Conservation (phyloP, 2,113 vertebrate species). For the Corynorhinus townsendii region DNA sequence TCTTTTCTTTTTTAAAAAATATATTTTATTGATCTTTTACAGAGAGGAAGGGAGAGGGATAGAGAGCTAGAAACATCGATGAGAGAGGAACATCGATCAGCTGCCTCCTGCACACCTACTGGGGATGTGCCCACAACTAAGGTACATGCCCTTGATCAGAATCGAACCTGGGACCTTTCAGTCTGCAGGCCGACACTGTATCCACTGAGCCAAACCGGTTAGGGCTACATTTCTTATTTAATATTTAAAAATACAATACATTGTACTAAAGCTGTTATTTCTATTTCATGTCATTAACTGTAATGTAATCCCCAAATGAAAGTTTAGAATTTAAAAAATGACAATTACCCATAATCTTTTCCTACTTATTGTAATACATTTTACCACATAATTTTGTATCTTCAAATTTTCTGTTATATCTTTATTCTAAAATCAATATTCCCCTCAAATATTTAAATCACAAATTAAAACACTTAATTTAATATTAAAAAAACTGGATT, state of each 20-base stretch:
- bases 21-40: too few species aligned
- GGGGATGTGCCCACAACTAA: too few species aligned
- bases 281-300: background rate
- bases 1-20: background rate
- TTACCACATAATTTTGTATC: background rate
- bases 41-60: too few species aligned
- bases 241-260: background rate
- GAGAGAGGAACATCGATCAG: too few species aligned
- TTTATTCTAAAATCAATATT: slow-evolving; percentile 4
- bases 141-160: too few species aligned
- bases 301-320: background rate
- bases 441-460: slow-evolving; percentile 10
- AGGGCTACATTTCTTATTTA: background rate
- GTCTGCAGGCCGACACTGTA: too few species aligned
- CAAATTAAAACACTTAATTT: background rate
- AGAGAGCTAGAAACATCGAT: too few species aligned
- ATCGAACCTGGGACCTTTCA: too few species aligned
- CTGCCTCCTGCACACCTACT: too few species aligned
- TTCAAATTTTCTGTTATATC: background rate
- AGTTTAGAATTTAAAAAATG: background rate
- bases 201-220: too few species aligned
- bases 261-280: background rate
- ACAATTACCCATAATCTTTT: background rate
- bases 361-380: background rate
- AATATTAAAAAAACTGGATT: background rate